Conservation (phyloP, 2,113 vertebrate genomes). For the Scartelaos histophorus region DNA sequence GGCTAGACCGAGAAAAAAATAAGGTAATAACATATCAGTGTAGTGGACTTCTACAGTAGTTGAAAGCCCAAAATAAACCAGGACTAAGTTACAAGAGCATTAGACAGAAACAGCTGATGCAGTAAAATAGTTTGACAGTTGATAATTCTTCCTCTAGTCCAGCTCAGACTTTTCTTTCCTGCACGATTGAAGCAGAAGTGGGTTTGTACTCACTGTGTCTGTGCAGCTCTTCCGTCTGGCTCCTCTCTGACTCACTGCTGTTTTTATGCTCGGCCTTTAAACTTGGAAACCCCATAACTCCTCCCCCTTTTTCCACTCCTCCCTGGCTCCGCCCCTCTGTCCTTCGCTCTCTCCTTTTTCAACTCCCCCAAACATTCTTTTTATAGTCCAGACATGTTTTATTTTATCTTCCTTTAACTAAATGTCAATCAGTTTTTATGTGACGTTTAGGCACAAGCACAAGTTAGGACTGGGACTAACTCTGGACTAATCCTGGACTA, state of each 20-base stretch:
- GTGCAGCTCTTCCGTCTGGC: not conserved
- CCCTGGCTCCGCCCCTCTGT: not conserved
- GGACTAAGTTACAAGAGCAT: not conserved
- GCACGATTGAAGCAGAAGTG: not conserved
- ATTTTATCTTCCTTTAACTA: too few species aligned
- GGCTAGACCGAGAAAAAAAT: too few species aligned
- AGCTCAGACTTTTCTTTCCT: too few species aligned
- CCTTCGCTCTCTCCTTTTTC: not conserved
- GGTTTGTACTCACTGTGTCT: not conserved
- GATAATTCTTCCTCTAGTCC: too few species aligned
- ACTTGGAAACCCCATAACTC: not conserved
- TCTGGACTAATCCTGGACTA: too few species aligned
- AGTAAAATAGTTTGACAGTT: too few species aligned
- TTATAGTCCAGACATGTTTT: too few species aligned
- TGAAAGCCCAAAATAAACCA: not conserved
- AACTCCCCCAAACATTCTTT: too few species aligned
- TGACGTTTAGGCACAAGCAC: too few species aligned
- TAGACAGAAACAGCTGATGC: not conserved
- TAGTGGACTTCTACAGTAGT: not conserved
- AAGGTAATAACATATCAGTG: too few species aligned
- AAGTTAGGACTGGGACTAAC: too few species aligned
- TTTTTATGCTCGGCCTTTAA: not conserved
- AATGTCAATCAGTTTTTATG: too few species aligned
- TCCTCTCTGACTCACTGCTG: not conserved
- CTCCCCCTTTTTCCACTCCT: not conserved